Base-by-base conservation (phyloP, 2,113 vertebrate genomes). In the Anseranas semipalmata region DNA sequence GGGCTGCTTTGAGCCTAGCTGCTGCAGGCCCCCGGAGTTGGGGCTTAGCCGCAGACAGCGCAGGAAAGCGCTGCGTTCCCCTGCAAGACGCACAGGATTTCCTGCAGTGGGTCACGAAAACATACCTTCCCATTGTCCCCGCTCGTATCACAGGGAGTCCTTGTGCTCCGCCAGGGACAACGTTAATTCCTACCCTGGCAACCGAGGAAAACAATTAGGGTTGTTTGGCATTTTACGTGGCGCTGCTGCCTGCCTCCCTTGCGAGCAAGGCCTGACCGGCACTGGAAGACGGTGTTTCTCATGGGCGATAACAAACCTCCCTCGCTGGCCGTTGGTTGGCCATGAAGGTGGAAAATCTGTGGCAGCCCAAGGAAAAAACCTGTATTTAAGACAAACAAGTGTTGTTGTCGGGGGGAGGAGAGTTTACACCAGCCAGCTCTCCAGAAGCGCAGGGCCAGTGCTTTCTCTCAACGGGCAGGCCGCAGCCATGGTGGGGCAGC, bases 41-140 rank as follows among this genome's bases (percentile, higher is more conserved):
- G 92, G 48, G 91, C 56, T 32, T 10, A 30, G 91, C 91, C 15
- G 0, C 79, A 71, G 62, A 65, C 30, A 4, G 77, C 84, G 75
- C 84, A 93, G 88, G 98, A 96, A 98, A 98, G 89, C 60, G 74
- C 86, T 88, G 77, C 59, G 20, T 97, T 97, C 95, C 95, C 93
- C 45, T 10, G 89, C 95, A 96, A 82, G 76, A 96, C 95, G 95
- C 95, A 96, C 97, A 98, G 98, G 98, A 98, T 98, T 98, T 98
- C 98, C 98, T 98, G 97, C 79, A 91, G 90, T 46, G 25, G 97
- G 97, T 98, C 98, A 98, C 97, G 96, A 98, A 98, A 98, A 98
- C 97, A 98, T 74, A 94, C 95, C 97, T 98, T 94, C 88, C 97
- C 92, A 98, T 98, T 98, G 97, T 98, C 95, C 96, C 96, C 43